These are phyloP conservation scores for Marmota flaviventris DNA, from an alignment of 2,113 vertebrate genomes.

Conservation along the genomic window DNA sequence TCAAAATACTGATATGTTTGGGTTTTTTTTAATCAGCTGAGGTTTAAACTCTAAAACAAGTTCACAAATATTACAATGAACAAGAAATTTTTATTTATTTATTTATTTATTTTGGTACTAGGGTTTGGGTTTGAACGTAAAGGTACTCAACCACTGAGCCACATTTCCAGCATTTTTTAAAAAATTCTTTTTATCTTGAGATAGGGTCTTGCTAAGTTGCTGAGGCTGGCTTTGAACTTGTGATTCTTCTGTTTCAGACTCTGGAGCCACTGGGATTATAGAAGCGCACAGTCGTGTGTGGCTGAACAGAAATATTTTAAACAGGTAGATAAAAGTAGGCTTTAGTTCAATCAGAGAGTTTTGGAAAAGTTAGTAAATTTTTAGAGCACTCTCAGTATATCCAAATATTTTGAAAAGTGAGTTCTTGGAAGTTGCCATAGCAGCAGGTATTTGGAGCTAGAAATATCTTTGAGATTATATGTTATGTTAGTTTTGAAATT, in stretches of 20 bases:
- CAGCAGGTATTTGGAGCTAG: constrained; percentile 70
- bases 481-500: constrained; percentile 66
- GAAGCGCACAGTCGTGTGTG: too few relatives aligned
- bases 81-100: background rate
- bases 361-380: constrained; percentile 71
- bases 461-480: constrained; percentile 76
- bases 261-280: too few relatives aligned
- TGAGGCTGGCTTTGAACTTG: too few relatives aligned
- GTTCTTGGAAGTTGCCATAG: constrained; percentile 71
- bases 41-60: constrained; percentile 27
- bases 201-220: too few relatives aligned
- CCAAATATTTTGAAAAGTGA: constrained; percentile 79
- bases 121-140: too few relatives aligned
- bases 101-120: too few relatives aligned
- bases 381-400: constrained; percentile 49
- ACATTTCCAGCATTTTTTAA: too few relatives aligned
- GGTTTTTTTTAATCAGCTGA: background rate
- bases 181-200: too few relatives aligned
- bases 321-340: constrained; percentile 48
- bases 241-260: too few relatives aligned
- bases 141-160: too few relatives aligned
- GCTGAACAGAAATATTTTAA: background rate
- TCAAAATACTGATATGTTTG: constrained; percentile 4
- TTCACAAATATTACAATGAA: constrained; percentile 37
- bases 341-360: constrained; percentile 55